A percentile compares a stretch with the other conserved stretches of the same genome.
Conservation (phyloP, 1,140 invertebrate species). For the Hycleus phaleratus region DNA sequence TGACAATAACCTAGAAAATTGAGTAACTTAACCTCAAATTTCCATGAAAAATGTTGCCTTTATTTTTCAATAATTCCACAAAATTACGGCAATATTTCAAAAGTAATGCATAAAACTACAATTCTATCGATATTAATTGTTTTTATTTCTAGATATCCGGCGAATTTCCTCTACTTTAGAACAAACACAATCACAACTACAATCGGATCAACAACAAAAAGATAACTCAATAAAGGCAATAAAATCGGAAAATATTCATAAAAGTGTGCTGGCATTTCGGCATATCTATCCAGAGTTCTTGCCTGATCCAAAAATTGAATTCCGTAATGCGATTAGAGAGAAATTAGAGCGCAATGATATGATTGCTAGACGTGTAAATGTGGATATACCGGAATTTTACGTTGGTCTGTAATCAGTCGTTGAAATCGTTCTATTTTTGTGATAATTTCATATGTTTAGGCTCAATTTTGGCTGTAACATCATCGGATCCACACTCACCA, state of each 20-base stretch:
- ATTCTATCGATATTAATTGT: neutral
- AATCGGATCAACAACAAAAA: no score
- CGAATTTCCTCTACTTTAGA: no score
- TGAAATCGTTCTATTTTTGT: no score
- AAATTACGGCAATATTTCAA: neutral
- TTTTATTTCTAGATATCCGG: no score
- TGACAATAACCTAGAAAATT: no score
- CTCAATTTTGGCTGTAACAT: constrained; percentile 85
- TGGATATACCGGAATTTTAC: constrained; percentile 96
- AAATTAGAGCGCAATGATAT: constrained; percentile 89
- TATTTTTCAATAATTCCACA: neutral
- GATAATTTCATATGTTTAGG: no score
- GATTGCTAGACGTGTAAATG: constrained; percentile 69
- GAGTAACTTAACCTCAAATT: no score
- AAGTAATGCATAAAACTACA: neutral
- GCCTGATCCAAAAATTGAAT: constrained; percentile 71
- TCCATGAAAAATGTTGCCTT: no score
- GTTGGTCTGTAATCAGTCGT: constrained; percentile 52
- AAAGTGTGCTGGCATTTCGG: constrained; percentile 48
- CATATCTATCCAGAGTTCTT: constrained; percentile 92
- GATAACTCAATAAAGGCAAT: no score
- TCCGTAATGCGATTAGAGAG: constrained; percentile 75
- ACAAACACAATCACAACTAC: no score
- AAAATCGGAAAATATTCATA: constrained; percentile 15
- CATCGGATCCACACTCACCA: constrained; percentile 78